Evolutionary conservation across 2,797 vertebrate species (phyloP).

Genomic region (Etheostoma perlongum): DNA sequence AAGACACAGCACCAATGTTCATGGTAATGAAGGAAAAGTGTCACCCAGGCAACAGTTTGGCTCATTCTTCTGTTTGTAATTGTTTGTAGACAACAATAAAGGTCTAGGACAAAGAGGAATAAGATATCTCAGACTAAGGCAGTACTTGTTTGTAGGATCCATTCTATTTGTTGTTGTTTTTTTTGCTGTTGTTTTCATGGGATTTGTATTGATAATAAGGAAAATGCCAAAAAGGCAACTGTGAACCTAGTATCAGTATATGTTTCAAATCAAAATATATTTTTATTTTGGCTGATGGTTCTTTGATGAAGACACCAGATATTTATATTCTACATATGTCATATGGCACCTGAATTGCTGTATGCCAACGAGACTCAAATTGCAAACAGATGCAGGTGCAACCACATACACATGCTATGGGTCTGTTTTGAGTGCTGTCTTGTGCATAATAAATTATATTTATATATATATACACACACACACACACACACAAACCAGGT

Average conservation of each 20-base stretch:
- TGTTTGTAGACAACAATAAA: no score
- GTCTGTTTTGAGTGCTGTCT: slow-evolving; percentile 29
- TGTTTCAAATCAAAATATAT: no score
- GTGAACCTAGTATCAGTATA: neutral
- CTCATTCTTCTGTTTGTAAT: no score
- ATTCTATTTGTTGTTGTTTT: neutral
- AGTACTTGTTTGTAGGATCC: neutral
- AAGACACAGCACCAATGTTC: neutral
- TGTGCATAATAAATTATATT: slow-evolving; percentile 49
- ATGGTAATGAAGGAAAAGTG: no score
- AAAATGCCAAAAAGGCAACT: no score
- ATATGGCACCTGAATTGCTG: slow-evolving; percentile 1
- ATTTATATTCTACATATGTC: slow-evolving; percentile 5
- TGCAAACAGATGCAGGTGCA: neutral
- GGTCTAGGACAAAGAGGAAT: no score
- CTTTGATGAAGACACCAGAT: slow-evolving; percentile 5
- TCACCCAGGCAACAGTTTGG: no score
- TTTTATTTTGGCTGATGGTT: no score
- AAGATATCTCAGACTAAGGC: no score
- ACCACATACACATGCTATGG: neutral
- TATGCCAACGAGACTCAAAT: neutral
- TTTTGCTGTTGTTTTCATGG: neutral
- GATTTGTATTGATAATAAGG: neutral
- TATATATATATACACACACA: neutral
- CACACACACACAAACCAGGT: slow-evolving; percentile 31